Conservation (phyloP, 37 sponge, comb jelly and placozoan species). For the Haliclona indistincta region DNA sequence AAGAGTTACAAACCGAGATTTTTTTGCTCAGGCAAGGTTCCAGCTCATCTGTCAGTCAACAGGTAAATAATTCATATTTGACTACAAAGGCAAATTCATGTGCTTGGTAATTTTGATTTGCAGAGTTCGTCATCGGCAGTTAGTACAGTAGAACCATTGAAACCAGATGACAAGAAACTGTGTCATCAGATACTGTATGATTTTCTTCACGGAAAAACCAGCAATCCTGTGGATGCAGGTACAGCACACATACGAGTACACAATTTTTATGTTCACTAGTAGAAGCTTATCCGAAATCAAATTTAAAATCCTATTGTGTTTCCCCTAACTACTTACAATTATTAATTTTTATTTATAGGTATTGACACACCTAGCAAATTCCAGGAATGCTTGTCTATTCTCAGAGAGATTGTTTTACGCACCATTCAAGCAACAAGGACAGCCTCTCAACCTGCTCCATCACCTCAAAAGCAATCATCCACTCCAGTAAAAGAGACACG, state of each 20-base stretch:
- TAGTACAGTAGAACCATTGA: constrained; percentile 8
- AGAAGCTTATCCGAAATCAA: no score
- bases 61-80: neutral
- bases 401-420: constrained; percentile 61
- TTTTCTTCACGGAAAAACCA: constrained; percentile 67
- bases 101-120: neutral
- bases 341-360: constrained; percentile 29
- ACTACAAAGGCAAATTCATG: neutral
- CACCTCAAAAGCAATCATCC: no score
- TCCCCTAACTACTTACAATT: neutral
- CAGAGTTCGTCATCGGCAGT: neutral
- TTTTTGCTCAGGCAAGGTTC: constrained; percentile 1
- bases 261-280: neutral
- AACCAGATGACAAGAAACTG: constrained; percentile 17
- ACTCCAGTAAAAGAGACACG: neutral
- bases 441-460: no score
- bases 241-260: neutral
- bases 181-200: constrained; percentile 67
- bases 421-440: constrained; percentile 12
- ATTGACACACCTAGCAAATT: constrained; percentile 54
- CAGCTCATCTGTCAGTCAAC: neutral
- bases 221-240: constrained; percentile 76
- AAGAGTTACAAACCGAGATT: constrained; percentile 75
- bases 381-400: constrained; percentile 64
- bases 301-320: no score